Evolutionary conservation across 2,888 invertebrate genomes (phyloP), one percentile per base, ranked within the genome.

Genomic region (Cephonodes hylas): DNA sequence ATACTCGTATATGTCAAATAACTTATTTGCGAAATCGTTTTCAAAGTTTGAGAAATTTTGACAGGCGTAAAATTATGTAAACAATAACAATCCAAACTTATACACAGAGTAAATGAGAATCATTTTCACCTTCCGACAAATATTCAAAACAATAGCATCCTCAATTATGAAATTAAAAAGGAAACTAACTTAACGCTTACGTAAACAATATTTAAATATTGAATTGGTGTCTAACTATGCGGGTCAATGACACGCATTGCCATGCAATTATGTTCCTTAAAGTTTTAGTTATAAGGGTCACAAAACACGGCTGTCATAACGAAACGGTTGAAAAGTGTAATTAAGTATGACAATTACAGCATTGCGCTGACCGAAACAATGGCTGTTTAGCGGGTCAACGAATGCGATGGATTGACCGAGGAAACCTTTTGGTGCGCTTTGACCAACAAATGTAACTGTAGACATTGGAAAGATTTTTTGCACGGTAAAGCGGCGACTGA

Each of bases 311-410:
- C 1, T 23, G 15, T 58, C 20, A 56, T 46, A 65, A 63, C 63
- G 66, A 64, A 66, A 67, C 71, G 66, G 68, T 70, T 74, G 73
- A 73, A 74, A 75, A 71, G 64, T 57, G 59, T 62, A 64, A 70
- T 71, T 73, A 70, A 58, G 61, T 65, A 65, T 64, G 73, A 71
- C 71, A 73, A 70, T 67, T 68, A 70, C 64, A 65, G 64, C 31
- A 53, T 53, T 31, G 15, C 27, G 18, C n/a, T 27, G 48, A 25
- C 25, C 53, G 53, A 53, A 53, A 53, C 53, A 53, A 53, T 53
- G 31, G 53, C n/a, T n/a, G 23, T 31, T 48, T 53, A 53, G 53
- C 53, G n/a, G 53, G 53, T 53, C 53, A 53, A 18, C 53, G 31
- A 27, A 53, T 31, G 15, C 15, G 31, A 53, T 31, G 27, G 53